A percentile compares a stretch with the other conserved stretches of the same genome.
These are phyloP conservation scores for Helogale parvula DNA, from an alignment of 2,113 vertebrate species.

Conservation along the genomic window DNA sequence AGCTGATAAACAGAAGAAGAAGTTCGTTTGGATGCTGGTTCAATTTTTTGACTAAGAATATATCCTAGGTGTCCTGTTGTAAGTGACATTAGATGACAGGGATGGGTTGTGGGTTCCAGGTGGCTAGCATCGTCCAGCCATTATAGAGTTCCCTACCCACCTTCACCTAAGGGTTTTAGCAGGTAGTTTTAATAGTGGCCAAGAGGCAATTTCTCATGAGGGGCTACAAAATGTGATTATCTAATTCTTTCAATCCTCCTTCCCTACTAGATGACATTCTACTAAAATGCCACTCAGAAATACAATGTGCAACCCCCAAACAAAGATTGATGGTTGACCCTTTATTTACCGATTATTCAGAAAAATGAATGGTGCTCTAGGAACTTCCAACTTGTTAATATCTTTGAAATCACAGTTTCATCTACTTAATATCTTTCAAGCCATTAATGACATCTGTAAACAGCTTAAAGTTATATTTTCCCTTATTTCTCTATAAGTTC, in stretches of 20 bases:
- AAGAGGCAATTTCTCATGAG: background rate
- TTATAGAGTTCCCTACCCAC: background rate
- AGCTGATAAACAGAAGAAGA: background rate
- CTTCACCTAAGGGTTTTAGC: background rate
- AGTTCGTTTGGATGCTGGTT: background rate
- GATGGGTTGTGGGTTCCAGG: background rate
- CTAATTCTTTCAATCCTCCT: conserved; percentile 1
- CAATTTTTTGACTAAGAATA: background rate
- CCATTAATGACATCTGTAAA: background rate
- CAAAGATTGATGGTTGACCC: background rate
- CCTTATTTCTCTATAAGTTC: background rate
- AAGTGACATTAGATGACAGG: background rate
- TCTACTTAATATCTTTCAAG: background rate
- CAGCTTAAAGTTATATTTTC: background rate
- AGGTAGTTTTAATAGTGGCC: background rate
- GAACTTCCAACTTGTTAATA: background rate
- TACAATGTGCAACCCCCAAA: background rate
- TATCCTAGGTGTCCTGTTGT: background rate
- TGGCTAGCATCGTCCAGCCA: background rate
- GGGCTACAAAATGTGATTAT: background rate
- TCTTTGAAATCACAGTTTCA: conserved; percentile 29
- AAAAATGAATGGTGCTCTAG: background rate
- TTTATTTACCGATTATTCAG: background rate
- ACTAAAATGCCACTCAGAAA: background rate
- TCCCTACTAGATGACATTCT: conserved; percentile 29